Evolutionary conservation across 2,888 invertebrate genomes (phyloP).

Genomic region (Rhagonycha fulva): DNA sequence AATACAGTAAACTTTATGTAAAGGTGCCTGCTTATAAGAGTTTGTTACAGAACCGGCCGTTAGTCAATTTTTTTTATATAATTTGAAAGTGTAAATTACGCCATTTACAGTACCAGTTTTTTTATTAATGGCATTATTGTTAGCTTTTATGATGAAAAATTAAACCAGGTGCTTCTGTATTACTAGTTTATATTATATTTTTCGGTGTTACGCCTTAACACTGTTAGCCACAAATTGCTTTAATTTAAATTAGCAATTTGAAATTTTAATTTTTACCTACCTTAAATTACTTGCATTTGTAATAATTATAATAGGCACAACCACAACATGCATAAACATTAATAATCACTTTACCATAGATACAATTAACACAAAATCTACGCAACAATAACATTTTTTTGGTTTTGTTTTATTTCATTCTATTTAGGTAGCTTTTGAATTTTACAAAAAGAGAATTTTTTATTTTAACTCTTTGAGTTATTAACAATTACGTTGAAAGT

Average conservation of each 20-base stretch:
- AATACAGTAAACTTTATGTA: no score
- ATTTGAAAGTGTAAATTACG: no score
- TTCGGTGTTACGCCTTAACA: not conserved
- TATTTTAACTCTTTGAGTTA: no score
- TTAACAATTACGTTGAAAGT: no score
- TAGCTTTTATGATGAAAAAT: not conserved
- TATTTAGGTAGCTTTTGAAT: not conserved
- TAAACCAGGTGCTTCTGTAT: no score
- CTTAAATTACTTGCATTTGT: not conserved
- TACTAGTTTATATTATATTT: not conserved
- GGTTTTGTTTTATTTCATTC: not conserved
- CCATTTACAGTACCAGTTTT: no score
- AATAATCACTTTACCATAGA: not conserved
- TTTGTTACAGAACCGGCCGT: no score
- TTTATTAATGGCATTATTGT: not conserved
- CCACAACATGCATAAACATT: not conserved
- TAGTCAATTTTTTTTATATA: no score
- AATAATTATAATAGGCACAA: not conserved
- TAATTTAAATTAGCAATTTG: not conserved
- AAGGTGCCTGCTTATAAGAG: no score
- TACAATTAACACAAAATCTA: not conserved
- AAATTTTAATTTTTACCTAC: not conserved
- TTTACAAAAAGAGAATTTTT: no score
- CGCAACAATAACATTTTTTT: not conserved
- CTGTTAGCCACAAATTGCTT: not conserved